A percentile compares a stretch with the other conserved stretches of the same genome.
phyloP scores from a whole-genome alignment of 1,140 invertebrate species.

The Drosophila navojoa region DNA sequence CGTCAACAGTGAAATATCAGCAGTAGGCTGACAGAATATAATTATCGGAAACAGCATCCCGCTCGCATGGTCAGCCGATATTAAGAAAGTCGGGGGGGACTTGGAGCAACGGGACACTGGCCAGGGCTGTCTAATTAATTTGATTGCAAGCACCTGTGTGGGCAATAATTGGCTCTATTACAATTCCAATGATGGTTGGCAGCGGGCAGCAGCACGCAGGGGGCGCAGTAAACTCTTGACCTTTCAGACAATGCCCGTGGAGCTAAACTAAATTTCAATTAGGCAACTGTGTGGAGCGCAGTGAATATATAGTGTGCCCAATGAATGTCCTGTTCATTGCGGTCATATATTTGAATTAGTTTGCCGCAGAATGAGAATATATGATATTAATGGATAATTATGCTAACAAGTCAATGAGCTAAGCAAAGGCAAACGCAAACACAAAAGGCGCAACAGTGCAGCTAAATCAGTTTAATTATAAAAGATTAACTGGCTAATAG shows the following conservation, averaged over 20 bases:
- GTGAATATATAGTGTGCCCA: constrained; percentile 37
- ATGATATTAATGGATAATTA: constrained; percentile 78
- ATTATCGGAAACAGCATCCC: background rate
- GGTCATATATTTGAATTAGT: constrained; percentile 65
- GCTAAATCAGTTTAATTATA: constrained; percentile 79
- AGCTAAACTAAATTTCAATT: constrained; percentile 77
- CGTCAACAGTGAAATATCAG: too few relatives aligned
- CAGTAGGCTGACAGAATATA: too few relatives aligned
- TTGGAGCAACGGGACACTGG: background rate
- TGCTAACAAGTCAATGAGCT: constrained; percentile 74
- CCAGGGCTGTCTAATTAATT: constrained; percentile 27
- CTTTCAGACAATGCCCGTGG: constrained; percentile 1
- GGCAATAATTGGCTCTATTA: constrained; percentile 37
- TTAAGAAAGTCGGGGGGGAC: background rate
- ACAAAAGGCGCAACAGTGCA: constrained; percentile 32
- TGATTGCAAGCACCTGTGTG: constrained; percentile 7
- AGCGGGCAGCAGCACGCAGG: constrained; percentile 22
- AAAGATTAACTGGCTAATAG: constrained; percentile 67
- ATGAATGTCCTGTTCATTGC: constrained; percentile 64
- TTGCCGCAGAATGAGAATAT: constrained; percentile 68
- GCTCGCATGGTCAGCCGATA: too few relatives aligned
- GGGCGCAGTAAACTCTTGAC: constrained; percentile 37
- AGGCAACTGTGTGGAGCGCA: constrained; percentile 9
- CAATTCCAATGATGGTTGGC: constrained; percentile 28
- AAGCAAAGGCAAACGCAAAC: constrained; percentile 14